phyloP scores from a whole-genome alignment of 2,113 vertebrate genomes.

The Suricata suricatta region DNA sequence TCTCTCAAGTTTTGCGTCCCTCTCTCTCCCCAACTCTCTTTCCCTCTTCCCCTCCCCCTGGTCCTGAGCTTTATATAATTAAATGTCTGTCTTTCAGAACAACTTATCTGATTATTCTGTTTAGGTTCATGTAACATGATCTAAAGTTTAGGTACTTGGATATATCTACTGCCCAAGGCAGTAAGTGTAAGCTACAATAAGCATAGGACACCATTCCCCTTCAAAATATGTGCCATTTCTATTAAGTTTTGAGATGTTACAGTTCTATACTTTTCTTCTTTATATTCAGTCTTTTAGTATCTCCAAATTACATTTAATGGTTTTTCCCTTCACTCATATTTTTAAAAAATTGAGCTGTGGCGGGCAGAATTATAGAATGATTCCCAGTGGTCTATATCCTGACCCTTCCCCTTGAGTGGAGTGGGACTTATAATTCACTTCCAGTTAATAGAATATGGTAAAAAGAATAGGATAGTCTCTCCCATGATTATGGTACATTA shows the following conservation, averaged over 20 bases:
- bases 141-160: not conserved
- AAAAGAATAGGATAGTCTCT: not conserved
- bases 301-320: not conserved
- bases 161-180: not conserved
- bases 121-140: not conserved
- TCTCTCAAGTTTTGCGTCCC: too few relatives aligned
- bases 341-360: not conserved
- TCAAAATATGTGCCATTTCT: not conserved
- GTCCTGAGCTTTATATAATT: not conserved
- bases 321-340: not conserved
- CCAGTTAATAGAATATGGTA: not conserved
- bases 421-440: not conserved
- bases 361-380: not conserved
- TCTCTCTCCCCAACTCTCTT: too few relatives aligned
- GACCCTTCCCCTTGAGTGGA: not conserved
- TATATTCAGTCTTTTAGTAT: not conserved
- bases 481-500: not conserved
- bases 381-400: not conserved
- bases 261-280: not conserved
- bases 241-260: conserved; percentile 11
- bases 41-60: too few relatives aligned
- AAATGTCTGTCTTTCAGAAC: conserved; percentile 5
- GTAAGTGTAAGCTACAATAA: not conserved
- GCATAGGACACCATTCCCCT: not conserved
- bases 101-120: not conserved